Base-by-base conservation (phyloP, 2,888 invertebrate species). In the Leptopilina syphax region DNA sequence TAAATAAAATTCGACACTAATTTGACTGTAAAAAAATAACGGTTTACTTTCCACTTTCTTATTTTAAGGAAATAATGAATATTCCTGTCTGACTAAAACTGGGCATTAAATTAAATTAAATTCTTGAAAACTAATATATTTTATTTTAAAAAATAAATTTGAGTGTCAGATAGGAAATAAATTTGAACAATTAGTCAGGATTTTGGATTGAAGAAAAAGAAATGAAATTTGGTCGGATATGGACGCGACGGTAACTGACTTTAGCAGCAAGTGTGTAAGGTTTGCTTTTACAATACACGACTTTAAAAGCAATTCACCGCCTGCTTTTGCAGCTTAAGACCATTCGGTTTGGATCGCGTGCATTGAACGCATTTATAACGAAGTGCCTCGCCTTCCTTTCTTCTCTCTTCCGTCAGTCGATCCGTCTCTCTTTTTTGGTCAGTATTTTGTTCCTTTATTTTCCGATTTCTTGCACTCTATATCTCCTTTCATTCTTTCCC, bases 261-360 rank as follows among this genome's bases (percentile, higher is more conserved):
- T 84, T 86, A 82, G 80, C 81, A 77, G 81, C 81, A 83, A 80
- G 82, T 82, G 80, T 79, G 81, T 9, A 82, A 80, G 83, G 76
- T 78, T 70, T 80, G 68, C 76, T 66, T 83, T 79, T 79, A 80
- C 79, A 65, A 76, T 82, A 84, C 83, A 81, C 81, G 80, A 81
- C 84, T 83, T 84, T 84, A 83, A 80, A 79, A 85, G 82, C 82
- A 81, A 79, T 80, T 80, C 81, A 50, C 79, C 82, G 79, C 81
- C 84, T 83, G 85, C 82, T 86, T 86, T 86, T 85, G 85, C 84
- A 83, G 85, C 82, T 84, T 84, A 86, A 88, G 85, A 87, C 85
- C 87, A 85, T 87, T 87, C 86, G 86, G 85, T 82, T 8, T 85
- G 85, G 85, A 86, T 90, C 87, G 89, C 89, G 89, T 89, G 90